Evolutionary conservation across 2,797 vertebrate species (phyloP), one percentile per base, ranked within the genome.

Genomic region (Cottoperca gobio): DNA sequence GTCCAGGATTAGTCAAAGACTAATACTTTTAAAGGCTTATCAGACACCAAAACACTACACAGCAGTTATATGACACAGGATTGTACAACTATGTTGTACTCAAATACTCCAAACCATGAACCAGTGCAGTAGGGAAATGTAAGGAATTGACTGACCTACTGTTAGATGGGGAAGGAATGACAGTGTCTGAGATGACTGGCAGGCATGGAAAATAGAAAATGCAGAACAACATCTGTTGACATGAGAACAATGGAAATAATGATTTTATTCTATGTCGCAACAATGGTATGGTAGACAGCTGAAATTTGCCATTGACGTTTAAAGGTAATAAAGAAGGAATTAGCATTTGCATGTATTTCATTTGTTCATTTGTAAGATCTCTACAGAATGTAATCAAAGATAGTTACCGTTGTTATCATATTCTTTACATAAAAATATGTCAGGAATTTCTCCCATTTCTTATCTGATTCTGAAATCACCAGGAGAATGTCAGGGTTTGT

Each of bases 351-450:
- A n/a, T 8, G 10, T 14, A 14, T 37, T 46, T 35, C 1, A 37
- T 28, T 33, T 58, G 23, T 46, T 45, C 1, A 45, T 26, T 43
- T 39, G 31, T 21, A 57, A 70, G 24, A 50, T 19, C 60, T 28
- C 12, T 19, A 43, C 28, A 53, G 37, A 48, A 74, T 52, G 17
- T 50, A 46, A 76, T 81, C 64, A 68, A 70, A 57, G 5, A 28
- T 57, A 78, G 73, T 67, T 49, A 70, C 43, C 61, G 61, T 37
- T 73, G 65, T 81, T 77, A 42, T 74, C 70, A 57, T 31, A 62
- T 59, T 69, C 55, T 49, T 73, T 37, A 23, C 23, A 16, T 16
- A 42, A 39, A 54, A 72, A 53, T 75, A 81, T 81, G 67, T 26
- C 17, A 39, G 66, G 64, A 69, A 81, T 78, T 60, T 60, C 28